A percentile compares a stretch with the other conserved stretches of the same genome.
Conservation (phyloP, 2,888 invertebrate genomes). For the Ochlodes sylvanus region DNA sequence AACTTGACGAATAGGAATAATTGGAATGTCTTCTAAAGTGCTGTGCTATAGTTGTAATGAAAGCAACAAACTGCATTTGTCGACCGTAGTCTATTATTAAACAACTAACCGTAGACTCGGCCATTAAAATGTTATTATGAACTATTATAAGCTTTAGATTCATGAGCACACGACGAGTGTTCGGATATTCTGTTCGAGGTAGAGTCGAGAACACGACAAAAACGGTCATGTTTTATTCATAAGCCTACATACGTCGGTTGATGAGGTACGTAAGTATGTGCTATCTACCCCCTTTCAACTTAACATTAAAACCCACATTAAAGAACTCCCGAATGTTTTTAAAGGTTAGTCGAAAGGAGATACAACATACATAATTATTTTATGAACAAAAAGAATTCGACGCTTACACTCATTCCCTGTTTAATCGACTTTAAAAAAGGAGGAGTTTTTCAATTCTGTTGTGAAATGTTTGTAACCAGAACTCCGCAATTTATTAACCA, state of each 20-base stretch:
- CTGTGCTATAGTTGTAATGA: background rate
- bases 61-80: slow-evolving; percentile 1
- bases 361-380: slow-evolving; percentile 4
- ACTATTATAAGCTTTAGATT: slow-evolving; percentile 34
- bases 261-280: slow-evolving; percentile 19
- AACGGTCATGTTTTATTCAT: slow-evolving; percentile 41
- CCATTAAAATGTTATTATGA: slow-evolving; percentile 45
- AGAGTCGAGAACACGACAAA: slow-evolving; percentile 25
- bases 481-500: too few relatives aligned
- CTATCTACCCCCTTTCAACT: slow-evolving; percentile 21
- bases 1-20: background rate
- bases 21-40: background rate
- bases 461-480: too few relatives aligned
- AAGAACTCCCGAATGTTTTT: slow-evolving; percentile 36
- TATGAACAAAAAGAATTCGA: slow-evolving; percentile 12
- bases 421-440: too few relatives aligned
- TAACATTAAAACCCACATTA: slow-evolving; percentile 34
- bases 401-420: background rate
- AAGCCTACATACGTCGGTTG: slow-evolving; percentile 32
- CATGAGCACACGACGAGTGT: slow-evolving; percentile 14
- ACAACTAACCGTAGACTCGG: slow-evolving; percentile 35
- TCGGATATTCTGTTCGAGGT: slow-evolving; percentile 21
- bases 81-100: slow-evolving; percentile 40
- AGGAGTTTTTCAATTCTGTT: too few relatives aligned
- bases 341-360: slow-evolving; percentile 15